Conservation (phyloP, 2,888 invertebrate species). For the Rhagium mordax region DNA sequence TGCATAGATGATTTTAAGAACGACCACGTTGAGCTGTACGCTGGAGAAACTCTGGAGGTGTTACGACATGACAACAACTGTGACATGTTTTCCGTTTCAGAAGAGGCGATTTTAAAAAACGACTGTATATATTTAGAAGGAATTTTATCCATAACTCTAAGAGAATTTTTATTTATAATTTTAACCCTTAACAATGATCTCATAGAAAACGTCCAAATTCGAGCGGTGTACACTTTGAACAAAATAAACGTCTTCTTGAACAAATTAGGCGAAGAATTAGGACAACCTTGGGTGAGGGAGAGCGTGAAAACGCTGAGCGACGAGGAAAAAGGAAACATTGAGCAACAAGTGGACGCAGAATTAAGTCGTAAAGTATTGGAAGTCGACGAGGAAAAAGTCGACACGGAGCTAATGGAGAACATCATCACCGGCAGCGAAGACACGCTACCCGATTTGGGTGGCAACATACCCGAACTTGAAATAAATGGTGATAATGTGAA, state of each 20-base stretch:
- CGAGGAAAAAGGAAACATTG: conserved; percentile 49
- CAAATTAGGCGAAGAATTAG: conserved; percentile 54
- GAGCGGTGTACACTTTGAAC: conserved; percentile 58
- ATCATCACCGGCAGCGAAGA: conserved; percentile 10
- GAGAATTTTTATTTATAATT: conserved; percentile 58
- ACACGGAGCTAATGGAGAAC: conserved; percentile 48
- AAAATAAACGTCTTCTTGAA: conserved; percentile 56
- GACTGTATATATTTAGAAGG: conserved; percentile 60
- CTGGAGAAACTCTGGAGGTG: conserved; percentile 62
- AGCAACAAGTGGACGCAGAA: conserved; percentile 47
- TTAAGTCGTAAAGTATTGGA: conserved; percentile 38
- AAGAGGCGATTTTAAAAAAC: conserved; percentile 42
- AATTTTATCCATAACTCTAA: conserved; percentile 57
- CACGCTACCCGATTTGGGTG: conserved; percentile 40
- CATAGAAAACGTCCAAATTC: conserved; percentile 61
- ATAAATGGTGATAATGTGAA: conserved; percentile 24
- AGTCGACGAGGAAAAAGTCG: conserved; percentile 44
- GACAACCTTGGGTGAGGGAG: conserved; percentile 55
- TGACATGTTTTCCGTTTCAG: conserved; percentile 46
- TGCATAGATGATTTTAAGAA: conserved; percentile 54
- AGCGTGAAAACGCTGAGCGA: conserved; percentile 38
- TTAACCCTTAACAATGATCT: conserved; percentile 58
- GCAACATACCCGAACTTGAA: conserved; percentile 40
- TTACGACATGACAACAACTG: conserved; percentile 52
- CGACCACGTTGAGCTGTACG: conserved; percentile 59